These are phyloP conservation scores for Globodera rostochiensis DNA, from an alignment of 1,140 invertebrate species.

Conservation along the genomic window DNA sequence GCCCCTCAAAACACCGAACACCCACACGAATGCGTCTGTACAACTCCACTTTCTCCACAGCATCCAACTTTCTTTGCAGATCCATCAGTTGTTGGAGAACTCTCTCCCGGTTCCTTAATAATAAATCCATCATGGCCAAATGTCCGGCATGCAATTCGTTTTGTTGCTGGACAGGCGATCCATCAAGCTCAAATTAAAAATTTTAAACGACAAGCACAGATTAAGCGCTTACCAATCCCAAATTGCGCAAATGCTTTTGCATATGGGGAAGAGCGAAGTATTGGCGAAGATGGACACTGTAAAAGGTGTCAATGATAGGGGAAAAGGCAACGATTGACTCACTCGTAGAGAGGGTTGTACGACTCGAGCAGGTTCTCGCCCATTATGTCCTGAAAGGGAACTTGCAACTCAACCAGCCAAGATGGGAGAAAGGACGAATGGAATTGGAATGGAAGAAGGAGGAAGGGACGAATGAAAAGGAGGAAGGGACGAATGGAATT, in stretches of 20 bases:
- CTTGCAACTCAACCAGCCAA: not conserved
- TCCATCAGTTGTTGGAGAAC: conserved; percentile 59
- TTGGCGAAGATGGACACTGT: conserved; percentile 61
- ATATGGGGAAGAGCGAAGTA: conserved; percentile 62
- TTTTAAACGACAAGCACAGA: not conserved
- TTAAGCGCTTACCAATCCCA: conserved; percentile 53
- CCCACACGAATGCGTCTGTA: conserved; percentile 54
- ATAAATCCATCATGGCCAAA: conserved; percentile 60
- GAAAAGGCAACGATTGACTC: not conserved
- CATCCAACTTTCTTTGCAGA: conserved; percentile 59
- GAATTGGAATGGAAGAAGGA: not conserved
- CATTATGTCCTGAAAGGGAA: conserved; percentile 22
- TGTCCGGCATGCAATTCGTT: conserved; percentile 36
- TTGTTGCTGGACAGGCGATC: conserved; percentile 12
- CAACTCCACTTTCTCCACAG: conserved; percentile 62
- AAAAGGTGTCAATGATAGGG: conserved; percentile 25
- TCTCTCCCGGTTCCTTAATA: conserved; percentile 57
- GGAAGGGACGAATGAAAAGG: not conserved
- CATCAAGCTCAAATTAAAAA: conserved; percentile 44
- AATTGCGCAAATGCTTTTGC: conserved; percentile 59
- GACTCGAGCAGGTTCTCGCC: conserved; percentile 39
- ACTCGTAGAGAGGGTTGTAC: conserved; percentile 41
- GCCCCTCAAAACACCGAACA: not conserved
- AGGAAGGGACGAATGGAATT: not conserved
- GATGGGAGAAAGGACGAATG: conserved; percentile 10